Percentiles rank a stretch among this genome's conserved stretches.
phyloP scores from a whole-genome alignment of 1,140 invertebrate genomes.

The Papilio helenus region DNA sequence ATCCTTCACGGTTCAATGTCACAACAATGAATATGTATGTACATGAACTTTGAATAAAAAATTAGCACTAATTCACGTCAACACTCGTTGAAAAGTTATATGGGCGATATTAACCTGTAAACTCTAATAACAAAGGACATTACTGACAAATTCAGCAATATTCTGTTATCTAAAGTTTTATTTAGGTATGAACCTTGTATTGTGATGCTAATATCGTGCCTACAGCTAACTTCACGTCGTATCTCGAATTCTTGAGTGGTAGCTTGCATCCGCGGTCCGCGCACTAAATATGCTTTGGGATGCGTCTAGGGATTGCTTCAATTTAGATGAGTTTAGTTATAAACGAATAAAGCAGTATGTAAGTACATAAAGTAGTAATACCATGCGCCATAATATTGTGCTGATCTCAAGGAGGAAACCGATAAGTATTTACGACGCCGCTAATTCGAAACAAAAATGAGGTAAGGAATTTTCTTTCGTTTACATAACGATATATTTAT shows the following conservation, averaged over 20 bases:
- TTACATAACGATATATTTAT: slow-evolving; percentile 46
- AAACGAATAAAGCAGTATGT: slow-evolving; percentile 10
- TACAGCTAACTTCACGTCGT: slow-evolving; percentile 37
- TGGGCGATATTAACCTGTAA: neutral
- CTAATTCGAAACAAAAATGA: slow-evolving; percentile 28
- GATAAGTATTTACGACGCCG: slow-evolving; percentile 4
- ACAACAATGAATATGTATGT: slow-evolving; percentile 63
- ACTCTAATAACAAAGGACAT: neutral
- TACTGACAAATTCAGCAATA: slow-evolving; percentile 21
- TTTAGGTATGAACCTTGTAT: slow-evolving; percentile 39
- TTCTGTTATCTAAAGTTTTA: slow-evolving; percentile 38
- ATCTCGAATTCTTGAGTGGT: slow-evolving; percentile 28
- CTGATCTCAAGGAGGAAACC: slow-evolving; percentile 20
- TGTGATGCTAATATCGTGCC: slow-evolving; percentile 37
- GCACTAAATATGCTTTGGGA: slow-evolving; percentile 7
- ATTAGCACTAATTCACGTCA: slow-evolving; percentile 28
- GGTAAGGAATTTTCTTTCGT: slow-evolving; percentile 23
- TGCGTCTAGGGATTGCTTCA: neutral
- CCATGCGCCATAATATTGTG: slow-evolving; percentile 64
- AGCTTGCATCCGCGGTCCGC: slow-evolving; percentile 27
- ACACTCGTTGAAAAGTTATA: neutral
- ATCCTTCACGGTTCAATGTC: slow-evolving; percentile 72
- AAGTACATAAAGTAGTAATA: slow-evolving; percentile 45
- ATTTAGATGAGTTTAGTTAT: neutral
- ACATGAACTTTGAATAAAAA: slow-evolving; percentile 44